Conservation (phyloP, 2,113 vertebrate genomes). For the Tympanuchus pallidicinctus region DNA sequence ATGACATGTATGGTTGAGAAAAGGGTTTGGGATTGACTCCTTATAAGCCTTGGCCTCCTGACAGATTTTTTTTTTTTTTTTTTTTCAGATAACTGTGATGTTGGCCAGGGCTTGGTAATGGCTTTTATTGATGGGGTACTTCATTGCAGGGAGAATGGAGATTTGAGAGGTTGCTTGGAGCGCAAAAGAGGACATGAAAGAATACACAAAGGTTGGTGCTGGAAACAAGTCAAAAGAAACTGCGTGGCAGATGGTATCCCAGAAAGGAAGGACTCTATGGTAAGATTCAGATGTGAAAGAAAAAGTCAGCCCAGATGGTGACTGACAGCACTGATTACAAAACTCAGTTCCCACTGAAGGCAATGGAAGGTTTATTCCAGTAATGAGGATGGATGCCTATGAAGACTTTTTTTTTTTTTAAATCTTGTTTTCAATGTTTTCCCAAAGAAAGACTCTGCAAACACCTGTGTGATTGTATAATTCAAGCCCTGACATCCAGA, state of each 20-base stretch:
- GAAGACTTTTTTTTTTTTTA: neutral
- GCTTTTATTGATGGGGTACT: neutral
- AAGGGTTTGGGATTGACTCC: neutral
- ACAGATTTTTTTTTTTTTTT: neutral
- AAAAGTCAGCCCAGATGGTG: conserved; percentile 50
- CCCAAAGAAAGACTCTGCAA: neutral
- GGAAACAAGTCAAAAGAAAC: conserved; percentile 55
- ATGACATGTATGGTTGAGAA: neutral
- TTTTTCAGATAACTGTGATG: neutral
- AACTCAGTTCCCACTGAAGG: conserved; percentile 5
- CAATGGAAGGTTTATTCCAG: neutral
- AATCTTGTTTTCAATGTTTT: neutral
- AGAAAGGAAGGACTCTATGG: conserved; percentile 23
- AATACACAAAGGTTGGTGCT: conserved; percentile 37
- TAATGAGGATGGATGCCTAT: neutral
- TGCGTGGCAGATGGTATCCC: conserved; percentile 50
- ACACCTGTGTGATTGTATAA: neutral
- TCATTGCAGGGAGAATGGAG: neutral
- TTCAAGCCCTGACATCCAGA: neutral
- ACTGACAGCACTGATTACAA: conserved; percentile 63
- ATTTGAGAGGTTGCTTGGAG: neutral
- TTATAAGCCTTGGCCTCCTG: neutral
- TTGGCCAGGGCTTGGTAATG: neutral
- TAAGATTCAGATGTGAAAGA: neutral
- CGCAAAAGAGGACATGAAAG: conserved; percentile 36